Evolutionary conservation across 2,113 vertebrate genomes (phyloP).

Genomic region (Anoplopoma fimbria): DNA sequence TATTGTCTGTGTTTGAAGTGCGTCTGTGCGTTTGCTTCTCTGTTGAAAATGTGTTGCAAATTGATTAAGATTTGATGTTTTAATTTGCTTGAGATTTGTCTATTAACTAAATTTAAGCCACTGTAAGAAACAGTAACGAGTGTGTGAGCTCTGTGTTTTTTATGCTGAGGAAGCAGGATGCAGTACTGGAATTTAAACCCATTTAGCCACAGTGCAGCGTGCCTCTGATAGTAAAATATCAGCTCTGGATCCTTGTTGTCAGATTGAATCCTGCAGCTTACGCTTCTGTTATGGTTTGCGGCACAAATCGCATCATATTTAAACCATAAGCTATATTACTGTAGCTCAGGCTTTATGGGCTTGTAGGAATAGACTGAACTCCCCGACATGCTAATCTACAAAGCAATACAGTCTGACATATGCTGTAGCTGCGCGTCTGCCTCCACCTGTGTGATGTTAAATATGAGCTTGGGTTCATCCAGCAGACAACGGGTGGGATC

Average conservation of each 20-base stretch:
- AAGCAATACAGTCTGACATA: slow-evolving; percentile 70
- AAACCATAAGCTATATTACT: slow-evolving; percentile 55
- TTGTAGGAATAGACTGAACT: slow-evolving; percentile 63
- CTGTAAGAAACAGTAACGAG: background rate
- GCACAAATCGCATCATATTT: slow-evolving; percentile 62
- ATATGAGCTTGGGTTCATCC: slow-evolving; percentile 60
- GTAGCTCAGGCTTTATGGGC: slow-evolving; percentile 57
- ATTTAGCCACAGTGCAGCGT: slow-evolving; percentile 8
- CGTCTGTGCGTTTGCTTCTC: too few relatives aligned
- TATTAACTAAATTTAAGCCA: background rate
- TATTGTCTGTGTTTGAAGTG: background rate
- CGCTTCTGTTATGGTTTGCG: slow-evolving; percentile 50
- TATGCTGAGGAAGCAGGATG: slow-evolving; percentile 31
- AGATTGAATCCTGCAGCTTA: slow-evolving; percentile 61
- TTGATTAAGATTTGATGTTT: background rate
- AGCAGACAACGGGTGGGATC: slow-evolving; percentile 57
- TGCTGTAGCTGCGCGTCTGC: slow-evolving; percentile 44
- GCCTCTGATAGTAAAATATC: slow-evolving; percentile 40
- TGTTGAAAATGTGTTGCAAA: too few relatives aligned
- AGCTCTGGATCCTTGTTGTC: slow-evolving; percentile 57
- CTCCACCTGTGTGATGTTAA: slow-evolving; percentile 70
- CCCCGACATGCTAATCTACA: slow-evolving; percentile 75
- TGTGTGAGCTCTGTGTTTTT: slow-evolving; percentile 1
- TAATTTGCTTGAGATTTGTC: background rate
- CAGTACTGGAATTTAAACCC: slow-evolving; percentile 17